Evolutionary conservation across 2,888 invertebrate genomes (phyloP), one percentile per base, ranked within the genome.

Genomic region (Steromphala cineraria): DNA sequence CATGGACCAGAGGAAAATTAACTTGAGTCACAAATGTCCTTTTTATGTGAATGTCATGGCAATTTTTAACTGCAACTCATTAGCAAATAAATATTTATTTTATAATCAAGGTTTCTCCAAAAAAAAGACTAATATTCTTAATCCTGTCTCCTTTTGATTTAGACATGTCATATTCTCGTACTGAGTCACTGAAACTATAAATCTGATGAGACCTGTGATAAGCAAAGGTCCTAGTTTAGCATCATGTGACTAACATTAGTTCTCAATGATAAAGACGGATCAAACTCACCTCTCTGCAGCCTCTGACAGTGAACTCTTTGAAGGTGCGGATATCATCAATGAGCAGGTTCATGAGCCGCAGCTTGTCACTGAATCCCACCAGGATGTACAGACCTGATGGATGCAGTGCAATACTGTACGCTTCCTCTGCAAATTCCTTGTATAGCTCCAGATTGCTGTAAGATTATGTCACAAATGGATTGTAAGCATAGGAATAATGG

Each of bases 311-410:
- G 89, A 96, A 96, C 88, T 96, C 96, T 81, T 95, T 94, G 94
- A 96, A 95, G 0, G 94, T 93, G 53, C 95, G 95, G 78, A 98
- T 95, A 91, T 98, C 97, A 89, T 98, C 97, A 89, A 98, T 96
- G 85, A 97, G 95, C 31, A 98, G 96, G 81, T 96, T 97, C 95
- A 98, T 96, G 86, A 97, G 96, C 75, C 97, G 95, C 2, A 98
- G 94, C 93, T 98, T 98, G 93, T 98, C 98, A 0, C 96, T 96
- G 93, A 98, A 98, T 0, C 98, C 98, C 52, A 97, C 96, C 62
- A 97, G 95, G 1, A 97, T 95, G 92, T 97, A 97, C 0, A 98
- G 95, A 4, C 98, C 98, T 52, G 92, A 91, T 0, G 96, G 96
- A 93, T 97, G 97, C 0, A 97, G 92, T n/a, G 96, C 95, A 5